Percentiles rank a stretch among this genome's conserved stretches.
Evolutionary conservation across 2,888 invertebrate species (phyloP).

Genomic region (Campoplex nolae): DNA sequence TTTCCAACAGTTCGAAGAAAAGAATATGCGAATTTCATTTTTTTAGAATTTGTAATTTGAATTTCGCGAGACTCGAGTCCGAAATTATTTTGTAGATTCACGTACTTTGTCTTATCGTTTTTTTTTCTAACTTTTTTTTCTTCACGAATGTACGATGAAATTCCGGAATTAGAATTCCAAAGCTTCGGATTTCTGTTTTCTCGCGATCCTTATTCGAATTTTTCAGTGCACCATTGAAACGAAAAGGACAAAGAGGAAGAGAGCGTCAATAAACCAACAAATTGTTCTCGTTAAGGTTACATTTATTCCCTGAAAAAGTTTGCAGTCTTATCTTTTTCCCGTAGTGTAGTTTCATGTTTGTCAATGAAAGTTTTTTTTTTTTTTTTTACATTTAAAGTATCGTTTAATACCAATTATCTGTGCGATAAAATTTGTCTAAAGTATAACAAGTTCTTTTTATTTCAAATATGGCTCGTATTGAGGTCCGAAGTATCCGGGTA

Average conservation of each 20-base stretch:
- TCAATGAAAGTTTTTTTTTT: not conserved
- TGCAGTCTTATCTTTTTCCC: not conserved
- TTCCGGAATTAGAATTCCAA: not conserved
- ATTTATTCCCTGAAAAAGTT: constrained; percentile 1
- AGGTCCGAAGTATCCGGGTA: no score
- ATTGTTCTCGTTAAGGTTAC: constrained; percentile 26
- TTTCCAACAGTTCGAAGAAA: constrained; percentile 29
- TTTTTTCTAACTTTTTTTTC: not conserved
- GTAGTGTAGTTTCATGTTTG: not conserved
- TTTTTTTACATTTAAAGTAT: not conserved
- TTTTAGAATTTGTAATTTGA: not conserved
- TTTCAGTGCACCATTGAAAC: not conserved
- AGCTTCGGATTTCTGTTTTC: not conserved
- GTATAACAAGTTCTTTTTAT: not conserved
- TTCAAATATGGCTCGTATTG: not conserved
- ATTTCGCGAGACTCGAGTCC: constrained; percentile 1
- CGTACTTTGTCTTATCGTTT: not conserved
- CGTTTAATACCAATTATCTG: not conserved
- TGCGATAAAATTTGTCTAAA: not conserved
- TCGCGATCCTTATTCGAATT: not conserved
- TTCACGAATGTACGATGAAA: not conserved
- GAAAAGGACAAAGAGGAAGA: not conserved
- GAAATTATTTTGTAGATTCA: constrained; percentile 15
- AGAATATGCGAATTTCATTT: not conserved
- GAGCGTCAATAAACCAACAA: constrained; percentile 9